Evolutionary conservation across 2,113 vertebrate genomes (phyloP).

Genomic region (Phrynocephalus versicolor): DNA sequence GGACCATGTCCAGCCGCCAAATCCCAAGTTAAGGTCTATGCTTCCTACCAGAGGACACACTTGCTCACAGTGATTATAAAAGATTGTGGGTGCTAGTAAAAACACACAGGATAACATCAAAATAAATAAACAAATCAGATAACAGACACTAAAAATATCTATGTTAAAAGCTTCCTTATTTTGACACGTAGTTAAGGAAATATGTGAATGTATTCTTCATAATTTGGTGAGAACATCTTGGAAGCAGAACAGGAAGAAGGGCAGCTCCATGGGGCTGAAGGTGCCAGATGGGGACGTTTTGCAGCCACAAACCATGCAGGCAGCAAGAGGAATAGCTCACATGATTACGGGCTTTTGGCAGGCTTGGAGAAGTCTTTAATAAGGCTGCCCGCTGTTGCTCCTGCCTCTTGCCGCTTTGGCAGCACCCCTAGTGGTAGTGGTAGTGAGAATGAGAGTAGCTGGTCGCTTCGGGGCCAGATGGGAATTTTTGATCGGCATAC

Average conservation of each 20-base stretch:
- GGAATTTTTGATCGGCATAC: too few relatives aligned
- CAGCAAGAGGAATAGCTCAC: too few relatives aligned
- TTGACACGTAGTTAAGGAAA: constrained; percentile 12
- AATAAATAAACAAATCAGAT: constrained; percentile 10
- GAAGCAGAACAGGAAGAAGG: constrained; percentile 31
- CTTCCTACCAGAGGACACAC: neutral
- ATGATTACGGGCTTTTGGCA: too few relatives aligned
- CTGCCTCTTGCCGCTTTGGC: too few relatives aligned
- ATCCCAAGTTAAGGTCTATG: neutral
- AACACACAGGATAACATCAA: neutral
- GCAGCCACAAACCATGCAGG: too few relatives aligned
- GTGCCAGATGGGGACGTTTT: too few relatives aligned
- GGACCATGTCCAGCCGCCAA: too few relatives aligned
- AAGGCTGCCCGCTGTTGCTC: too few relatives aligned
- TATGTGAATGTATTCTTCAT: constrained; percentile 9
- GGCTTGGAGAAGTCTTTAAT: too few relatives aligned
- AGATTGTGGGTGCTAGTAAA: neutral
- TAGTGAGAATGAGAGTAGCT: too few relatives aligned
- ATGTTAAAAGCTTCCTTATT: neutral
- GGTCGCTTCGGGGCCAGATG: too few relatives aligned
- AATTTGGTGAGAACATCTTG: constrained; percentile 2
- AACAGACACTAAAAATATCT: neutral
- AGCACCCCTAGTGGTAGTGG: too few relatives aligned
- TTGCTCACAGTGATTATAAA: neutral
- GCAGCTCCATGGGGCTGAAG: constrained; percentile 9